phyloP scores from a whole-genome alignment of 2,113 vertebrate genomes.

The Mormyrus iriodes region DNA sequence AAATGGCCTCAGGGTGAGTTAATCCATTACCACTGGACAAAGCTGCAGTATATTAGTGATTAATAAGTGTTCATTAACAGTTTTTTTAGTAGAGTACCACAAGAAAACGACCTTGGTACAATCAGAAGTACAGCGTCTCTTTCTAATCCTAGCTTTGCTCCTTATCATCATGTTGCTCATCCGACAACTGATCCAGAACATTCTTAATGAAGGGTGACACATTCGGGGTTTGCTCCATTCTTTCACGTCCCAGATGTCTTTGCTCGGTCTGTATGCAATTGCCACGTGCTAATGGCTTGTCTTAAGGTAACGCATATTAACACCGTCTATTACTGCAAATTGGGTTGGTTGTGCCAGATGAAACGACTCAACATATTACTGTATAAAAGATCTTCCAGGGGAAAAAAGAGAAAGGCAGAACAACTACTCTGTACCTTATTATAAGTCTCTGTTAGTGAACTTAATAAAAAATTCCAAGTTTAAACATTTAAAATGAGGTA shows the following conservation, averaged over 20 bases:
- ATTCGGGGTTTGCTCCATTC: neutral
- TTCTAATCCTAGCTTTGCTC: neutral
- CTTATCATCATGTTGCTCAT: neutral
- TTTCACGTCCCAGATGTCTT: neutral
- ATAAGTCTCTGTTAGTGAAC: neutral
- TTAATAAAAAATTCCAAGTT: neutral
- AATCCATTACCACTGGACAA: constrained; percentile 18
- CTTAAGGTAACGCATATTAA: neutral
- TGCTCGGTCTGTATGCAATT: neutral
- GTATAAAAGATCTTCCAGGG: neutral
- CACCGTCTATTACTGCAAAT: neutral
- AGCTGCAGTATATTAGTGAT: constrained; percentile 9
- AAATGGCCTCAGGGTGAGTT: neutral
- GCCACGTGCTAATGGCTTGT: neutral
- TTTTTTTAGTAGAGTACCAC: neutral
- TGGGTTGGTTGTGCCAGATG: neutral
- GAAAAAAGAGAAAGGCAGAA: neutral
- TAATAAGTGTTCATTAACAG: constrained; percentile 13
- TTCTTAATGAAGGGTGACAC: neutral
- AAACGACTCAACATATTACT: neutral
- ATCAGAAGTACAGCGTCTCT: neutral
- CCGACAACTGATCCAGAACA: neutral
- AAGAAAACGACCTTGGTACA: neutral
- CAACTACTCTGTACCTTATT: neutral
- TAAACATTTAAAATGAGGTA: neutral